Conservation (phyloP, 1,140 invertebrate genomes). For the Sesamia nonagrioides region DNA sequence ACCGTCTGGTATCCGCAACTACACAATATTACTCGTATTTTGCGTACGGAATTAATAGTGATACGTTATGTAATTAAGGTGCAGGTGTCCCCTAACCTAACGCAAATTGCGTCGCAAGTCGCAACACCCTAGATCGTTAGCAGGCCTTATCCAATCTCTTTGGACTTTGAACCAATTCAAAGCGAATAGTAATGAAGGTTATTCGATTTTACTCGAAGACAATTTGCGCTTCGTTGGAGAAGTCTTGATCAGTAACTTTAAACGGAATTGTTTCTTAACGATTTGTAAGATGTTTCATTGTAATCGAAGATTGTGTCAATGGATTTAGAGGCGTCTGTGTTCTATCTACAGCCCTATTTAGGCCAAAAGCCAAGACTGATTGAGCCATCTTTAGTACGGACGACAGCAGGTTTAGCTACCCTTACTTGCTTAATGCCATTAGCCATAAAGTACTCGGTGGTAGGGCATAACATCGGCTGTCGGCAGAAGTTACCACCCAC, state of each 20-base stretch:
- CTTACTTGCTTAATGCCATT: no score
- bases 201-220: slow-evolving; percentile 55
- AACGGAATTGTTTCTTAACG: slow-evolving; percentile 39
- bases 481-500: no score
- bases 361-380: slow-evolving; percentile 3
- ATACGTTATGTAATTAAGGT: no score
- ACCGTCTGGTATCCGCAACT: no score
- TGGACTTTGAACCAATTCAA: slow-evolving; percentile 54
- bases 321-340: slow-evolving; percentile 3
- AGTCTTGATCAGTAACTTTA: slow-evolving; percentile 3
- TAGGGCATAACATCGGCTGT: no score
- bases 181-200: slow-evolving; percentile 32
- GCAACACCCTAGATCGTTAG: no score
- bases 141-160: slow-evolving; percentile 46
- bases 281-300: slow-evolving; percentile 24
- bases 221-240: slow-evolving; percentile 36
- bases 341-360: slow-evolving; percentile 14
- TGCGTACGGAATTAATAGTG: no score
- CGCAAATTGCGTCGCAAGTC: no score
- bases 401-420: no score
- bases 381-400: neutral
- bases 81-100: no score
- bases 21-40: no score
- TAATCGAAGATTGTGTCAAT: slow-evolving; percentile 19
- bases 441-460: no score